Evolutionary conservation across 2,113 vertebrate species (phyloP), one percentile per base, ranked within the genome.

Genomic region (Seriola quinqueradiata): DNA sequence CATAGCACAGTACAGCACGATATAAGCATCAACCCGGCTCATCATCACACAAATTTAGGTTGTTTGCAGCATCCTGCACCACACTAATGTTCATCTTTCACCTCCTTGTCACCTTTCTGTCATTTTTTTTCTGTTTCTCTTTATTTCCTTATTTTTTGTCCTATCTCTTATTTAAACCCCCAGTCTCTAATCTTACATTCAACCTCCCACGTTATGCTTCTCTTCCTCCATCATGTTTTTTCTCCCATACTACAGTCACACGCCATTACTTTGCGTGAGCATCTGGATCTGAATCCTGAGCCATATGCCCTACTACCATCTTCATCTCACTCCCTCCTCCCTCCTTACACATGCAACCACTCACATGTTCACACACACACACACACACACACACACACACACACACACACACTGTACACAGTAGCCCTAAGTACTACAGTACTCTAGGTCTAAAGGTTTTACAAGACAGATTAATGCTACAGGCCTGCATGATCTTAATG

Each of bases 401-500:
- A 77, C 74, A 74, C 73, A 28, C 71, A 71, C 40, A 52, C 25
- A 14, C 5, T 54, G 66, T 16, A 81, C 65, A 71, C 70, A 57
- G 16, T 58, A 44, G 48, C 82, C 72, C 34, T 70, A 79, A 82
- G 82, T 79, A 81, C 77, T 69, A 73, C 55, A 60, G 75, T 76
- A 40, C 77, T 76, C 74, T 46, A 77, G 70, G 70, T 85, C 77
- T 89, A 69, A 74, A 89, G 80, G 84, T 90, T 90, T 89, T 86
- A 86, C 87, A 89, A 84, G 83, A 87, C 83, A 89, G 85, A 91
- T 92, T 91, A 89, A 91, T 87, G 87, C 91, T 87, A 86, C 64
- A 55, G 82, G 79, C 81, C 68, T 75, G 67, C 59, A 63, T 89
- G 87, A 91, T 89, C 76, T 87, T 90, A 92, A 88, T 82, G 74